Evolutionary conservation across 1,140 invertebrate species (phyloP).

Genomic region (Nasonia vitripennis): DNA sequence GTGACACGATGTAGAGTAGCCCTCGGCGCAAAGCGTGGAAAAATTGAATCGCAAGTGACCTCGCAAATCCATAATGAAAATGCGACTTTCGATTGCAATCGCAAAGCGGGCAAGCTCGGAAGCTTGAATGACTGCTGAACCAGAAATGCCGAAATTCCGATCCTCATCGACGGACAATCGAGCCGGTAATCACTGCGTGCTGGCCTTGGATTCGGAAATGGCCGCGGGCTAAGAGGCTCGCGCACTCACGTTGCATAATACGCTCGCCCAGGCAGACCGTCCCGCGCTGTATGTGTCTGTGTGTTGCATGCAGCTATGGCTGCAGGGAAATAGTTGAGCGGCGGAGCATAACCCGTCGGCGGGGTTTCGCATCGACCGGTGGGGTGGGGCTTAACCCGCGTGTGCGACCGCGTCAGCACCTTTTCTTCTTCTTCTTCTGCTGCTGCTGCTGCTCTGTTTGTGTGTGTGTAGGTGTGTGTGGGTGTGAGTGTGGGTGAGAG

Average conservation of each 20-base stretch:
- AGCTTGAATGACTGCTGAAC: too few relatives aligned
- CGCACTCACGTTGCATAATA: conserved; percentile 12
- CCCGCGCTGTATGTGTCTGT: neutral
- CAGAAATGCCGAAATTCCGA: too few relatives aligned
- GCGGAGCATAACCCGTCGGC: conserved; percentile 62
- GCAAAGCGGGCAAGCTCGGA: too few relatives aligned
- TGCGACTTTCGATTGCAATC: too few relatives aligned
- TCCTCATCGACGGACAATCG: neutral
- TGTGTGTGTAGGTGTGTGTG: neutral
- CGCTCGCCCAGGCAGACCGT: too few relatives aligned
- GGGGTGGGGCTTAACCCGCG: conserved; percentile 68
- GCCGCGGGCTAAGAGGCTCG: neutral
- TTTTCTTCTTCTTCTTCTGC: conserved; percentile 55
- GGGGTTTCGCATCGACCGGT: conserved; percentile 69
- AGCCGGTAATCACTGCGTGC: too few relatives aligned
- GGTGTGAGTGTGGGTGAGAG: too few relatives aligned
- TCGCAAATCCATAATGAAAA: too few relatives aligned
- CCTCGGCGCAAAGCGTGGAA: too few relatives aligned
- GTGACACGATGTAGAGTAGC: neutral
- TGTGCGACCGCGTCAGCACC: conserved; percentile 65
- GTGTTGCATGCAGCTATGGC: neutral
- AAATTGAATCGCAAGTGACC: too few relatives aligned
- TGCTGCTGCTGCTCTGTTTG: neutral
- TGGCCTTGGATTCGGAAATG: neutral
- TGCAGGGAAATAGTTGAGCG: conserved; percentile 54